Conservation (phyloP, 2,113 vertebrate species). For the Bucco capensis region DNA sequence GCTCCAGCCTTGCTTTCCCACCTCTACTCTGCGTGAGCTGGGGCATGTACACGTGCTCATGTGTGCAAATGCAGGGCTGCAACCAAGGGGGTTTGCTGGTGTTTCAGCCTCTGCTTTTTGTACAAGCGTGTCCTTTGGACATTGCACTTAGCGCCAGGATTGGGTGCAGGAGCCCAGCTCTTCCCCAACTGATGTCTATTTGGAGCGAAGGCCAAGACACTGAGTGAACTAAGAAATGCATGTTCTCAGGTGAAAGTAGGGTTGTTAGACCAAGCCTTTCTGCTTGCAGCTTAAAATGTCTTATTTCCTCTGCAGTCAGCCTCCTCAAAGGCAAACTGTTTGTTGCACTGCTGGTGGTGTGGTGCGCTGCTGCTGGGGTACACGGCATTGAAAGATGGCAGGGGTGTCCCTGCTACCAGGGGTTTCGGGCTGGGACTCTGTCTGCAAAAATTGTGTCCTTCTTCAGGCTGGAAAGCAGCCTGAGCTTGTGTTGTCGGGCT, state of each 20-base stretch:
- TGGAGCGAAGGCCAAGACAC: fast-evolving
- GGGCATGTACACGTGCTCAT: fast-evolving
- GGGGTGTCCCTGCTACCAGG: neutral
- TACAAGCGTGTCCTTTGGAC: neutral
- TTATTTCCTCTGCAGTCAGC: neutral
- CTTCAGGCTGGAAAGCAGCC: neutral
- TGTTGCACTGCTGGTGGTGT: neutral
- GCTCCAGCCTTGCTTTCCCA: neutral
- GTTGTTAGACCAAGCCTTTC: neutral
- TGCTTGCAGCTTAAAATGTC: neutral
- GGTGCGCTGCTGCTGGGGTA: no score
- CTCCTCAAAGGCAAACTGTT: neutral
- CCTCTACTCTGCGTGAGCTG: no score
- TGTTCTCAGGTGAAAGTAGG: neutral
- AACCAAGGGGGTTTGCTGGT: neutral
- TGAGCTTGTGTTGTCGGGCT: neutral
- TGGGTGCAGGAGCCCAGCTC: neutral
- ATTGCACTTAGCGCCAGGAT: neutral
- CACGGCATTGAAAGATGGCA: fast-evolving
- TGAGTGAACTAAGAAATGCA: fast-evolving
- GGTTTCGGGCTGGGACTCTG: neutral
- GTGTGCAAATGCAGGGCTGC: neutral
- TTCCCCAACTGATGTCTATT: neutral
- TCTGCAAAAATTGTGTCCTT: neutral
- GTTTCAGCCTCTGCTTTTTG: neutral